Base-by-base conservation (phyloP, 2,888 invertebrate species). In the Azorinus chamasolen region DNA sequence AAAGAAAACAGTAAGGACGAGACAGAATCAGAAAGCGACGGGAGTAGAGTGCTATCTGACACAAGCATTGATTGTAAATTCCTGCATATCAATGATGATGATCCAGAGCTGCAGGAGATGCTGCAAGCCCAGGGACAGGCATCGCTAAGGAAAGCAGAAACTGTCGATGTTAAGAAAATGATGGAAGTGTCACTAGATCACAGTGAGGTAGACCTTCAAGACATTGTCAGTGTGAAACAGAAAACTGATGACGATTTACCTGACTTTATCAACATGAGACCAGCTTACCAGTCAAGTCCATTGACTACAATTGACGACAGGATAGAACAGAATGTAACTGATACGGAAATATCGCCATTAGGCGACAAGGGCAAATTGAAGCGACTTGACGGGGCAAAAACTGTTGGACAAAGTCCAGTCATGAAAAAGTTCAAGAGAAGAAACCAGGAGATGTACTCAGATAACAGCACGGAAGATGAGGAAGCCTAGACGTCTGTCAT, bases 391-490 rank as follows among this genome's bases (percentile, higher is more conserved):
- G 71, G 45, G 1, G 63, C 69, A 37, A 65, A 69, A 54, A 78
- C 62, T 39, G 63, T 64, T 50, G 72, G 61, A 14, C 73, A 80
- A 41, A 83, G 82, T 68, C 86, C 86, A 10, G 80, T 77, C 16
- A 72, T 76, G 22, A 86, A 86, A 63, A 83, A 78, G 54, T 81
- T 86, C 20, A 72, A 77, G 20, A 58, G 86, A 12, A 57, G 86
- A 64, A 86, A 86, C 70, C 80, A 79, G 32, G 79, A 83, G 14
- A 53, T 86, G 50, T 86, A 86, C 62, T 66, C 66, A 2, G 66
- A 66, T 50, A 64, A 54, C 32, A 64, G 64, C 48, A 66, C 66
- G 22, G 66, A 57, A 12, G 66, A 66, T 39, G 66, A 66, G 14
- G 58, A 58, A 10, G 32, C 32, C 10, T 32, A 10, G 10, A 32